phyloP scores from a whole-genome alignment of 2,888 invertebrate species.

The Chloromyia formosa region DNA sequence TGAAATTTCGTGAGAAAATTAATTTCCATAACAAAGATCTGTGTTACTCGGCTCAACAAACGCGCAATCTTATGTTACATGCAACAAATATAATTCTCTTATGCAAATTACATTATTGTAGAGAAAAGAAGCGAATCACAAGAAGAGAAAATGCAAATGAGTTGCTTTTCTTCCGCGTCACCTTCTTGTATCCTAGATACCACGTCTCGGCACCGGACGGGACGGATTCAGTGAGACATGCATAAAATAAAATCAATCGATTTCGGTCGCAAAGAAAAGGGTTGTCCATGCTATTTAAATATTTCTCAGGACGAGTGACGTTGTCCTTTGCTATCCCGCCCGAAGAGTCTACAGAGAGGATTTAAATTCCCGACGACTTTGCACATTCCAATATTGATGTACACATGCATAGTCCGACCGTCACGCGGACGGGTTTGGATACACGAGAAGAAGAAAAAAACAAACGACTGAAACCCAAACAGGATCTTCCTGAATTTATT shows the following conservation, averaged over 20 bases:
- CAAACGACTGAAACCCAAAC: constrained; percentile 11
- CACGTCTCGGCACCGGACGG: too few relatives aligned
- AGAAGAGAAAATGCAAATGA: neutral
- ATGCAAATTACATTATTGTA: constrained; percentile 34
- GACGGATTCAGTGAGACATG: neutral
- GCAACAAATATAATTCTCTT: constrained; percentile 34
- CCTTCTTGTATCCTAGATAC: neutral
- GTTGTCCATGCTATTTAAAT: constrained; percentile 16
- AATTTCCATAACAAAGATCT: constrained; percentile 29
- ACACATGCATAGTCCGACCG: too few relatives aligned
- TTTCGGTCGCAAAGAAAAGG: constrained; percentile 11
- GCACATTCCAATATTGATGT: too few relatives aligned
- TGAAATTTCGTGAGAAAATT: constrained; percentile 43
- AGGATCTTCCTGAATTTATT: constrained; percentile 39
- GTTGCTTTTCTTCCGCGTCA: neutral
- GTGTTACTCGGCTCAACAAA: neutral
- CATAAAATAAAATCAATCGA: constrained; percentile 33
- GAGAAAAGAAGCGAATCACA: too few relatives aligned
- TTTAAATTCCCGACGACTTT: too few relatives aligned
- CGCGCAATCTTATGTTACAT: neutral
- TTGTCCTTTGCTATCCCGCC: too few relatives aligned
- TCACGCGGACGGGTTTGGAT: too few relatives aligned
- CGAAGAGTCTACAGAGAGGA: too few relatives aligned
- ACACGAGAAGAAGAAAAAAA: neutral
- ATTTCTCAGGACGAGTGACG: neutral